These are phyloP conservation scores for Crambe crambe DNA, from an alignment of 37 sponge, comb jelly and placozoan genomes.

Conservation along the genomic window DNA sequence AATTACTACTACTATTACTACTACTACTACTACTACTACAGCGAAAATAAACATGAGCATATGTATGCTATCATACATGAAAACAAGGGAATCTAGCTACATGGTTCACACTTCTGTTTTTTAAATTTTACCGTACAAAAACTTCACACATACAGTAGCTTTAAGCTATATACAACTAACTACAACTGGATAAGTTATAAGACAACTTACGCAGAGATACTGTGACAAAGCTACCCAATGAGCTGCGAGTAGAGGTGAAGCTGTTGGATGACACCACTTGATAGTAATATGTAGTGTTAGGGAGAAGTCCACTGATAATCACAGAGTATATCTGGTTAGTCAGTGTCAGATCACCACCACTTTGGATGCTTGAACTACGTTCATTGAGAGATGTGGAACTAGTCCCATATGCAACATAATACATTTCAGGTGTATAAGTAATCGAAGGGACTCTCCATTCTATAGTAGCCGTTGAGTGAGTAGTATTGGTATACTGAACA, in stretches of 20 bases:
- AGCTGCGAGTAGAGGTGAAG: neutral
- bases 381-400: neutral
- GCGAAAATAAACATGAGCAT: too few species aligned
- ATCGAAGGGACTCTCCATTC: slow-evolving; percentile 21
- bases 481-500: neutral
- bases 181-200: neutral
- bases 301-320: neutral
- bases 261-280: slow-evolving; percentile 13
- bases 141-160: too few species aligned
- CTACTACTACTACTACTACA: too few species aligned
- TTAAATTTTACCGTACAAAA: too few species aligned
- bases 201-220: slow-evolving; percentile 12
- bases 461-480: slow-evolving; percentile 5
- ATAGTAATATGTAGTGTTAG: slow-evolving; percentile 26
- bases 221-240: neutral
- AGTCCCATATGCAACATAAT: slow-evolving; percentile 29
- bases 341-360: slow-evolving; percentile 7
- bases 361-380: neutral
- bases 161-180: too few species aligned
- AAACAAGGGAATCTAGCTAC: too few species aligned
- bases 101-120: too few species aligned
- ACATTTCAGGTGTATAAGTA: slow-evolving; percentile 16
- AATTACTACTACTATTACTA: too few species aligned
- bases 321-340: slow-evolving; percentile 13
- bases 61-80: too few species aligned